Evolutionary conservation across 2,888 invertebrate genomes (phyloP).

Genomic region (Eupithecia abbreviata): DNA sequence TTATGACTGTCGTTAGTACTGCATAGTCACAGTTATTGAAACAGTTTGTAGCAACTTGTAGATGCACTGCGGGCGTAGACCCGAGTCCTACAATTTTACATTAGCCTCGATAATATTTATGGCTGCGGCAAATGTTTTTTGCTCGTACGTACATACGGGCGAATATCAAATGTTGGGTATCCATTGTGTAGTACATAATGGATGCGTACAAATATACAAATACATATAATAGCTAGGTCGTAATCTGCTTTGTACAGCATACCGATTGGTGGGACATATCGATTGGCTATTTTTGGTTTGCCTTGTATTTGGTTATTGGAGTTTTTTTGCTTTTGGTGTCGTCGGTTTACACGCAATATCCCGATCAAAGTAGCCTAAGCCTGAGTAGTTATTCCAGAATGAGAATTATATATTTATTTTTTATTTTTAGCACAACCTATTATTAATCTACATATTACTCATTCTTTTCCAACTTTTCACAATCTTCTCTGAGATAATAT

Average conservation of each 20-base stretch:
- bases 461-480: background rate
- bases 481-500: background rate
- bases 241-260: background rate
- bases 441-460: no score
- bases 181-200: background rate
- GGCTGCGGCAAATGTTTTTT: conserved; percentile 38
- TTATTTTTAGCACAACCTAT: no score
- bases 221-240: background rate
- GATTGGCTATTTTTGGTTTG: background rate
- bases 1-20: conserved; percentile 12
- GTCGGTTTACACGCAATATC: no score
- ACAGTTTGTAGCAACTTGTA: conserved; percentile 34
- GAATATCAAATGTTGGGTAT: conserved; percentile 21
- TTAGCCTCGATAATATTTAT: conserved; percentile 40
- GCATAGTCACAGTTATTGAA: conserved; percentile 2
- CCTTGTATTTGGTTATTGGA: background rate
- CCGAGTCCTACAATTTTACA: conserved; percentile 38
- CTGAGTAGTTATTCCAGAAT: no score
- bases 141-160: conserved; percentile 28
- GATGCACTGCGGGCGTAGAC: conserved; percentile 36
- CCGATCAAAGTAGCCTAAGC: no score
- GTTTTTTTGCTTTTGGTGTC: background rate
- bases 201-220: background rate
- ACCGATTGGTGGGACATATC: background rate
- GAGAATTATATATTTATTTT: no score